These are phyloP conservation scores for Melanotaenia maccullochi DNA, from an alignment of 2,797 vertebrate species.

Conservation along the genomic window DNA sequence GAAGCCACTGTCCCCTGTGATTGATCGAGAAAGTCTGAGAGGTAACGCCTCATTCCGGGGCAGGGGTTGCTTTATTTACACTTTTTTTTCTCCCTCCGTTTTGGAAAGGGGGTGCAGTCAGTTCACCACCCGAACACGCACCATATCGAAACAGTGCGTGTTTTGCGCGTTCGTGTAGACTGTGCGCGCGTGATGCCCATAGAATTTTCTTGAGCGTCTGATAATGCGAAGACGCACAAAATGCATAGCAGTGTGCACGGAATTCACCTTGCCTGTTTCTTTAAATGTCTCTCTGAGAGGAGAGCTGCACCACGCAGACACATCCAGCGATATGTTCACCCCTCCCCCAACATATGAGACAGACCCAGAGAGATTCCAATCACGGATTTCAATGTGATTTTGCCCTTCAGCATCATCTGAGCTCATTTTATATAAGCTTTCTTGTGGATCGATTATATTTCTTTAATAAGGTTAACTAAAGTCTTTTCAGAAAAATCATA, in stretches of 20 bases:
- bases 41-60: slow-evolving; percentile 95
- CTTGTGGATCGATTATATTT: background rate
- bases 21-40: slow-evolving; percentile 97
- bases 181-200: slow-evolving; percentile 70
- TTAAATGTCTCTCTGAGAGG: slow-evolving; percentile 67
- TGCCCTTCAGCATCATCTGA: slow-evolving; percentile 2
- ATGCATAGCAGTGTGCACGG: slow-evolving; percentile 90
- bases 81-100: slow-evolving; percentile 80
- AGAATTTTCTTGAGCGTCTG: slow-evolving; percentile 79
- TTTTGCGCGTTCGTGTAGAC: background rate
- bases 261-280: slow-evolving; percentile 90
- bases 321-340: slow-evolving; percentile 33
- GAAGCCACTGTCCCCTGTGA: slow-evolving; percentile 99
- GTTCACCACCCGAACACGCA: slow-evolving; percentile 21
- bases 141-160: background rate
- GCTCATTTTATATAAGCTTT: background rate
- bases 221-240: slow-evolving; percentile 76
- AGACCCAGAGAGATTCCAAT: slow-evolving; percentile 11
- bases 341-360: slow-evolving; percentile 50
- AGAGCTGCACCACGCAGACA: slow-evolving; percentile 38
- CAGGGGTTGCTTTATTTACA: slow-evolving; percentile 94
- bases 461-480: background rate
- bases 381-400: slow-evolving; percentile 20
- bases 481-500: background rate
- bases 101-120: slow-evolving; percentile 53